These are phyloP conservation scores for Eulacestoma nigropectus DNA, from an alignment of 2,113 vertebrate species.

Conservation along the genomic window DNA sequence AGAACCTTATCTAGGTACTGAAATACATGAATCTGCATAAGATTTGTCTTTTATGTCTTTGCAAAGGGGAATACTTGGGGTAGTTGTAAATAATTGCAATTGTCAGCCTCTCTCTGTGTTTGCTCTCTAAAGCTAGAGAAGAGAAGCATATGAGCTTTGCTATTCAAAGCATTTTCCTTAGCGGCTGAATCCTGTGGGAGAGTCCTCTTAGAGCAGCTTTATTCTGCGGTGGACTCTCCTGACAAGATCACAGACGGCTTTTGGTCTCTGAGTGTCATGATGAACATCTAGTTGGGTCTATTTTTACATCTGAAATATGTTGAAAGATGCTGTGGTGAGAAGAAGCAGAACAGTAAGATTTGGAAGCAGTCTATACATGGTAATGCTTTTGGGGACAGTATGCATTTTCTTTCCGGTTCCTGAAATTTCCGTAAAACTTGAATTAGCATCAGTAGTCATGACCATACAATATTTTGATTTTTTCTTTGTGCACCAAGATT, in stretches of 20 bases:
- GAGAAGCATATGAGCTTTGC: neutral
- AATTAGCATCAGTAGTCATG: neutral
- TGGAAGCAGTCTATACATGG: neutral
- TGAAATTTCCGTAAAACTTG: neutral
- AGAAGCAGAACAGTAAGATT: neutral
- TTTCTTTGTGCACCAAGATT: neutral
- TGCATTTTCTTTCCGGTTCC: neutral
- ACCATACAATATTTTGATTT: neutral
- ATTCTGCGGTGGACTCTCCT: neutral
- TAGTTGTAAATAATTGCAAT: neutral
- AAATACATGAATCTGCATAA: neutral
- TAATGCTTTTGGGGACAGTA: neutral
- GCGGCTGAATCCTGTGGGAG: conserved; percentile 20
- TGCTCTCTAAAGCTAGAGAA: neutral
- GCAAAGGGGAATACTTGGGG: neutral
- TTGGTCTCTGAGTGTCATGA: neutral
- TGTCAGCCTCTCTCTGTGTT: neutral
- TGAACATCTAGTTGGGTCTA: conserved; percentile 25
- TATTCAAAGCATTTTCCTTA: conserved; percentile 24
- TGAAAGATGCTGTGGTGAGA: conserved; percentile 7
- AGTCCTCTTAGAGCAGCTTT: conserved; percentile 5
- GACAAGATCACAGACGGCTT: conserved; percentile 16
- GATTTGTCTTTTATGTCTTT: neutral
- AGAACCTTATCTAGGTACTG: neutral
- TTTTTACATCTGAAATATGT: conserved; percentile 32